These are phyloP conservation scores for Ormia ochracea DNA, from an alignment of 2,888 invertebrate genomes.

Conservation along the genomic window DNA sequence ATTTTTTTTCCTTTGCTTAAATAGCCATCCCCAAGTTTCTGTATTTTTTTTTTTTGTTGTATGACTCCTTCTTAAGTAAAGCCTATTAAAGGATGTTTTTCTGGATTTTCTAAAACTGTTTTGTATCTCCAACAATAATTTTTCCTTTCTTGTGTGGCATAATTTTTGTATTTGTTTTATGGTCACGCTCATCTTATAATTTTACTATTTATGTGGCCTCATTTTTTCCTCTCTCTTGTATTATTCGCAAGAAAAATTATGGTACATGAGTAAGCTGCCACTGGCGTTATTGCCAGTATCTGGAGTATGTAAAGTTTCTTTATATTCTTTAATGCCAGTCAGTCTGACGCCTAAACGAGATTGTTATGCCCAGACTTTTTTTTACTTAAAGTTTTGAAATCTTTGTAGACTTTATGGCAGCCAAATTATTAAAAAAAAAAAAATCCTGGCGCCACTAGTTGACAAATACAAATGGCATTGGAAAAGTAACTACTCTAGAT, in stretches of 20 bases:
- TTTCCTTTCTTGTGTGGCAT: background rate
- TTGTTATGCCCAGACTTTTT: slow-evolving; percentile 47
- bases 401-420: slow-evolving; percentile 71
- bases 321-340: slow-evolving; percentile 64
- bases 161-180: slow-evolving; percentile 39
- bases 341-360: slow-evolving; percentile 69
- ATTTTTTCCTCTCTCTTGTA: slow-evolving; percentile 28
- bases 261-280: slow-evolving; percentile 28
- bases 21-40: slow-evolving; percentile 12
- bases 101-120: slow-evolving; percentile 32
- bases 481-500: slow-evolving; percentile 33
- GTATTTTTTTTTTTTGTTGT: background rate
- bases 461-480: slow-evolving; percentile 46
- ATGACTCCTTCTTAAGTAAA: slow-evolving; percentile 31
- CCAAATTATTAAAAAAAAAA: slow-evolving; percentile 71
- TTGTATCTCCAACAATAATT: slow-evolving; percentile 6
- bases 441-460: slow-evolving; percentile 71
- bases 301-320: slow-evolving; percentile 7
- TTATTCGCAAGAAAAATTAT: slow-evolving; percentile 14
- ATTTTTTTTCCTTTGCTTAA: slow-evolving; percentile 20
- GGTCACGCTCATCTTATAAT: slow-evolving; percentile 47
- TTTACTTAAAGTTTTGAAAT: slow-evolving; percentile 19
- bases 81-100: slow-evolving; percentile 60
- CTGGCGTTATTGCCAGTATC: background rate
- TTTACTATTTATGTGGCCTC: slow-evolving; percentile 57